Conservation (phyloP, 2,113 vertebrate genomes). For the Microtus ochrogaster region DNA sequence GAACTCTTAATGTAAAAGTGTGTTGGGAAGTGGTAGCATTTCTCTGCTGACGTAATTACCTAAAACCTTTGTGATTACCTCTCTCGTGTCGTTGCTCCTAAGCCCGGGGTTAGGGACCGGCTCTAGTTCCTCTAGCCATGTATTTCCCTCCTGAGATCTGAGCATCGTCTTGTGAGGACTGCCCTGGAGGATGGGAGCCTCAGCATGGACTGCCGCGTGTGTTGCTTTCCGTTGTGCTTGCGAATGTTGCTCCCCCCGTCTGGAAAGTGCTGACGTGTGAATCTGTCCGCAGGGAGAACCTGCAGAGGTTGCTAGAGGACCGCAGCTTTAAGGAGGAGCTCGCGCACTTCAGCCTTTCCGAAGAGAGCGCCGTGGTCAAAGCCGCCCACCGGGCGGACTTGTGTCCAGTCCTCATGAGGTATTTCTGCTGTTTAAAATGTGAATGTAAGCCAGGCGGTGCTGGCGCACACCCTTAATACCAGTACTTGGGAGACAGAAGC, state of each 20-base stretch:
- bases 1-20: slow-evolving; percentile 42
- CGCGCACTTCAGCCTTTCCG: slow-evolving; percentile 95
- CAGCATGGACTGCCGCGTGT: not conserved
- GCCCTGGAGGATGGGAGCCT: not conserved
- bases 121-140: not conserved
- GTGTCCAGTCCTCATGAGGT: slow-evolving; percentile 97
- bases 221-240: not conserved
- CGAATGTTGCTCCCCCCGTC: not conserved
- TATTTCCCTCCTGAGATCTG: slow-evolving; percentile 8
- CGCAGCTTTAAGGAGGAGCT: slow-evolving; percentile 98
- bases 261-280: not conserved
- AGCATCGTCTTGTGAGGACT: slow-evolving; percentile 15
- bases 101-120: not conserved
- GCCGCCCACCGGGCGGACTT: slow-evolving; percentile 90
- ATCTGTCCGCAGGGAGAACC: slow-evolving; percentile 90
- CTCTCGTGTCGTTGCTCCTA: not conserved
- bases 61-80: slow-evolving; percentile 17
- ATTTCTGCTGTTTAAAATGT: slow-evolving; percentile 27
- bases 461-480: not conserved
- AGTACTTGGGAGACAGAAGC: not conserved
- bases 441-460: not conserved
- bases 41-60: not conserved
- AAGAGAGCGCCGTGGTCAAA: slow-evolving; percentile 92
- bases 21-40: slow-evolving; percentile 8
- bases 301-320: slow-evolving; percentile 95